phyloP scores from a whole-genome alignment of 2,113 vertebrate species.

The Cepphus grylle region DNA sequence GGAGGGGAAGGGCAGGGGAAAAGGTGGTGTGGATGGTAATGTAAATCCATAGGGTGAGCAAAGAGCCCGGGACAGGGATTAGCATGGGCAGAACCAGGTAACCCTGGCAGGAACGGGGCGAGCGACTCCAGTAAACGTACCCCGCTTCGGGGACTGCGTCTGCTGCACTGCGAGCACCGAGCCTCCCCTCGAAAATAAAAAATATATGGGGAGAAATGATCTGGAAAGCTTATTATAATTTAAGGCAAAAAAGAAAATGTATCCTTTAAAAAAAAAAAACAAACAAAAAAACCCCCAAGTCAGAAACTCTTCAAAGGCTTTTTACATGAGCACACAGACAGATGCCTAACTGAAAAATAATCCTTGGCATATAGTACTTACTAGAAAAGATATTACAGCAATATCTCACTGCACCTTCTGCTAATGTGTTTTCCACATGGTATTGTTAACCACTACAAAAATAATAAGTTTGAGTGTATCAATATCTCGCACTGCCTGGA shows the following conservation, averaged over 20 bases:
- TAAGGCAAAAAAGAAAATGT: background rate
- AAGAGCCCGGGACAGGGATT: background rate
- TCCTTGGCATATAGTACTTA: background rate
- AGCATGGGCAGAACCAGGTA: background rate
- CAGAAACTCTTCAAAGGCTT: background rate
- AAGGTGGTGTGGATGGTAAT: background rate
- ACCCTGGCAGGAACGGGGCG: fast-evolving
- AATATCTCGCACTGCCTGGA: background rate
- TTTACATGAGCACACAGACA: background rate
- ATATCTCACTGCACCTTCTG: background rate
- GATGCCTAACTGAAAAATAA: background rate
- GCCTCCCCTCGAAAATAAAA: fast-evolving
- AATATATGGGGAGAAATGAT: background rate
- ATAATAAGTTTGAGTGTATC: background rate
- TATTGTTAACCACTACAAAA: background rate
- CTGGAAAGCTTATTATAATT: background rate
- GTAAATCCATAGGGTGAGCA: background rate
- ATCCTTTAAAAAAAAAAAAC: background rate
- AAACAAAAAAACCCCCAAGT: background rate
- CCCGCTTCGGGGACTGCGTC: fast-evolving
- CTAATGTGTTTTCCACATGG: background rate
- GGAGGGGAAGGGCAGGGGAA: background rate
- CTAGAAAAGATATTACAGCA: background rate
- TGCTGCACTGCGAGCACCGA: fast-evolving
- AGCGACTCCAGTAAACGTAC: fast-evolving